Evolutionary conservation across 1,140 invertebrate genomes (phyloP).

Genomic region (Saccostrea echinata): DNA sequence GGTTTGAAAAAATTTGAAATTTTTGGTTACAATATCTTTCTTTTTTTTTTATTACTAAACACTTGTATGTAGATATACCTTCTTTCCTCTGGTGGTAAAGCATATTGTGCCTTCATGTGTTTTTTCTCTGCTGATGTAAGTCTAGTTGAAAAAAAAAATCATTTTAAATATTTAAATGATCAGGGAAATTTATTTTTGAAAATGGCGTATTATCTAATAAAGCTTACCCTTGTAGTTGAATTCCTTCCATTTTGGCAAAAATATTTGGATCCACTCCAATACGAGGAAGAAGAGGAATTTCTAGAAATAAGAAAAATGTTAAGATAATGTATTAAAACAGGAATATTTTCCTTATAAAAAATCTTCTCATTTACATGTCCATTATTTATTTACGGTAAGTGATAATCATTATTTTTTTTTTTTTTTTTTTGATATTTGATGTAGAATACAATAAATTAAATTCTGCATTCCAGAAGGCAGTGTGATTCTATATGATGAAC

Average conservation of each 20-base stretch:
- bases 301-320: background rate
- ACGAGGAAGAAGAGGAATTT: conserved; percentile 43
- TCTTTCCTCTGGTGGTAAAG: conserved; percentile 44
- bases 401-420: background rate
- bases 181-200: background rate
- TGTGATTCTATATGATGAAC: too few species aligned
- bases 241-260: conserved; percentile 32
- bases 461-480: too few species aligned
- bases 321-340: background rate
- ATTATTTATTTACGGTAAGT: too few species aligned
- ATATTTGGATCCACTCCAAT: conserved; percentile 48
- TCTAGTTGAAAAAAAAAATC: background rate
- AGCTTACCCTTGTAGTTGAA: conserved; percentile 31
- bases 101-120: conserved; percentile 12
- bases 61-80: background rate
- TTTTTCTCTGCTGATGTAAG: conserved; percentile 46
- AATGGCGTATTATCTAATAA: background rate
- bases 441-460: background rate
- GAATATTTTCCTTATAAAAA: too few species aligned
- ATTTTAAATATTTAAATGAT: background rate
- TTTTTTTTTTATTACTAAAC: too few species aligned
- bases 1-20: too few species aligned
- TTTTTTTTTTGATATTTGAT: background rate
- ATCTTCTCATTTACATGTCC: background rate
- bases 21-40: too few species aligned